These are phyloP conservation scores for Anoplophora glabripennis DNA, from an alignment of 1,140 invertebrate genomes.

Conservation along the genomic window DNA sequence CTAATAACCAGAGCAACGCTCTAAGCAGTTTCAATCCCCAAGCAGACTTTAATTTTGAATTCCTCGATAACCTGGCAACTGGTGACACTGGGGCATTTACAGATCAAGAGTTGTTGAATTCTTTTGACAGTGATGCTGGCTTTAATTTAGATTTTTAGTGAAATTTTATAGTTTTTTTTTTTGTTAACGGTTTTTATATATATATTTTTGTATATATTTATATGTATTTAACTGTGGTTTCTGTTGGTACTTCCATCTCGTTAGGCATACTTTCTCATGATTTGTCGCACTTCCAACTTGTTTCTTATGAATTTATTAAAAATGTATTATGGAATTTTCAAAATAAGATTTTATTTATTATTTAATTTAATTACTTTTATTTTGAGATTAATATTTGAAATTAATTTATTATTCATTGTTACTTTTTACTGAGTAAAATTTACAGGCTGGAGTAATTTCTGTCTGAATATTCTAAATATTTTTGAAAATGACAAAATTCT, in stretches of 20 bases:
- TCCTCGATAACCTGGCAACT: slow-evolving; percentile 71
- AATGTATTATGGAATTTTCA: background rate
- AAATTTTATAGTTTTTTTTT: slow-evolving; percentile 19
- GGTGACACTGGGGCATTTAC: slow-evolving; percentile 70
- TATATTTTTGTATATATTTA: slow-evolving; percentile 33
- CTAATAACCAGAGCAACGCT: slow-evolving; percentile 49
- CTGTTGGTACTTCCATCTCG: slow-evolving; percentile 23
- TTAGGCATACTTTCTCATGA: slow-evolving; percentile 18
- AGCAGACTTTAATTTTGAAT: slow-evolving; percentile 75
- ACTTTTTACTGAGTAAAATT: slow-evolving; percentile 8
- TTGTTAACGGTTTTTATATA: slow-evolving; percentile 26
- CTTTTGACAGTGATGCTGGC: slow-evolving; percentile 56
- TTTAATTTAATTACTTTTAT: background rate
- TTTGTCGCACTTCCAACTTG: background rate
- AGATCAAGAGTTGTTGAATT: slow-evolving; percentile 75
- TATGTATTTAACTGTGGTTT: slow-evolving; percentile 34
- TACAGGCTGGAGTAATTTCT: slow-evolving; percentile 9
- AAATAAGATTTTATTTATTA: background rate
- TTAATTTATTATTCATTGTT: background rate
- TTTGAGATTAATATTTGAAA: background rate
- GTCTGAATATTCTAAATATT: too few species aligned
- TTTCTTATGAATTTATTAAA: background rate
- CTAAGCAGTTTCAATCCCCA: slow-evolving; percentile 55
- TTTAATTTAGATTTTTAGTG: slow-evolving; percentile 53
- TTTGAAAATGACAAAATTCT: too few species aligned